A percentile compares a stretch with the other conserved stretches of the same genome.
Conservation (phyloP, 2,888 invertebrate species). For the Drosophila picticornis region DNA sequence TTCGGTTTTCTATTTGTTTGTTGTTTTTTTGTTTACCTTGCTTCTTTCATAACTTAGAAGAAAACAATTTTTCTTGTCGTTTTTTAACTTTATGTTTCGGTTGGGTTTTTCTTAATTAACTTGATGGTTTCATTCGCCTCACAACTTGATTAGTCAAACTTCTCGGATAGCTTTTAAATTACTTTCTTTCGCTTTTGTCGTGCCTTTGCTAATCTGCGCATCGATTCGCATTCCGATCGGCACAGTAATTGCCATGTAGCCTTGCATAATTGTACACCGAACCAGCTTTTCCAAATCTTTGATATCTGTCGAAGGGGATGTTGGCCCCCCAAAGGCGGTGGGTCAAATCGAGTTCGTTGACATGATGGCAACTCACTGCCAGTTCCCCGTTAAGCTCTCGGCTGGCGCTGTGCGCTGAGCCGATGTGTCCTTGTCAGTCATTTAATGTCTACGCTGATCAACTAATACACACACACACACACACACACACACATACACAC, state of each 20-base stretch:
- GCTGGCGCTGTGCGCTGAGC: conserved; percentile 22
- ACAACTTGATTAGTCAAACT: neutral
- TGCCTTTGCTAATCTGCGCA: neutral
- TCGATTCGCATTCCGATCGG: neutral
- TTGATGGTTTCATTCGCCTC: neutral
- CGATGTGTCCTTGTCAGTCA: conserved; percentile 68
- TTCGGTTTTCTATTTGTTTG: neutral
- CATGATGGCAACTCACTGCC: conserved; percentile 29
- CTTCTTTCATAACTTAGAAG: neutral
- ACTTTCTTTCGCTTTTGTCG: neutral
- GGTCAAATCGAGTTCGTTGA: conserved; percentile 47
- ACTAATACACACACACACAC: conserved; percentile 42
- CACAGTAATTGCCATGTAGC: neutral
- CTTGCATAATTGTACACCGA: neutral
- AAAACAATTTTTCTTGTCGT: neutral
- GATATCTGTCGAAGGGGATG: neutral
- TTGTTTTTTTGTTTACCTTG: neutral
- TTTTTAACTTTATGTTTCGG: neutral
- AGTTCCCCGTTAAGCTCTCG: conserved; percentile 3
- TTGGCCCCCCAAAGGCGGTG: conserved; percentile 1
- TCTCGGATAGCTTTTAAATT: neutral
- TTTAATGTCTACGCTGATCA: conserved; percentile 70
- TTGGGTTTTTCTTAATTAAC: neutral
- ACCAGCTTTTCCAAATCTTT: neutral
- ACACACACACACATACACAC: conserved; percentile 3